Conservation (phyloP, 2,888 invertebrate species). For the Cryptocephalus primarius region DNA sequence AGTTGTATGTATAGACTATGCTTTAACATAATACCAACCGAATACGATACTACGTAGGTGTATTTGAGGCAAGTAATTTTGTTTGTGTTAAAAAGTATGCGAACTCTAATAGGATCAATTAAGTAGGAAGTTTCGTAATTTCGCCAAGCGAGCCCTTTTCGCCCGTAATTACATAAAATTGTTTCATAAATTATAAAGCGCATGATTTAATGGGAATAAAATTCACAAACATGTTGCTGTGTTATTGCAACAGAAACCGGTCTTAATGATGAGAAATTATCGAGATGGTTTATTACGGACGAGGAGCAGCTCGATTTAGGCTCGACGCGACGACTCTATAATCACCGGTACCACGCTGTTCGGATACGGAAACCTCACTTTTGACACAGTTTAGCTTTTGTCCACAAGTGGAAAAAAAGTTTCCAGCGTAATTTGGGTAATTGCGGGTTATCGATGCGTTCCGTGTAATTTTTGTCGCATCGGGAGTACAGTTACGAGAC, state of each 20-base stretch:
- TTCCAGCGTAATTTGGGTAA: no score
- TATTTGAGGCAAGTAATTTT: no score
- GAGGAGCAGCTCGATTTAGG: constrained; percentile 4
- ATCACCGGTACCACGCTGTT: constrained; percentile 20
- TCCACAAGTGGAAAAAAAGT: no score
- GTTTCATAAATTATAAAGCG: neutral
- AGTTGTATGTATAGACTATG: no score
- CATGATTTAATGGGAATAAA: neutral
- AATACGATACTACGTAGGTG: no score
- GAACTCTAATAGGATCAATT: no score
- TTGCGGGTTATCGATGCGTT: no score
- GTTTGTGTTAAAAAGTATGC: no score
- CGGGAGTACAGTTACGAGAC: no score
- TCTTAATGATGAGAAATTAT: constrained; percentile 23
- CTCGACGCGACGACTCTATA: constrained; percentile 21
- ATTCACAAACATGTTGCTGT: neutral
- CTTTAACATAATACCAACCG: no score
- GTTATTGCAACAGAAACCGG: constrained; percentile 14
- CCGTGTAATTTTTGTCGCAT: no score
- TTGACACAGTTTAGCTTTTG: constrained; percentile 15
- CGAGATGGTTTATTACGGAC: constrained; percentile 17
- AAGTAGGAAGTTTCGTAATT: no score
- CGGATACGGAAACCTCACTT: constrained; percentile 16
- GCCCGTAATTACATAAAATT: neutral
- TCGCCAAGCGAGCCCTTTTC: neutral